Evolutionary conservation across 2,797 vertebrate genomes (phyloP).

Genomic region (Delichon dasypus): DNA sequence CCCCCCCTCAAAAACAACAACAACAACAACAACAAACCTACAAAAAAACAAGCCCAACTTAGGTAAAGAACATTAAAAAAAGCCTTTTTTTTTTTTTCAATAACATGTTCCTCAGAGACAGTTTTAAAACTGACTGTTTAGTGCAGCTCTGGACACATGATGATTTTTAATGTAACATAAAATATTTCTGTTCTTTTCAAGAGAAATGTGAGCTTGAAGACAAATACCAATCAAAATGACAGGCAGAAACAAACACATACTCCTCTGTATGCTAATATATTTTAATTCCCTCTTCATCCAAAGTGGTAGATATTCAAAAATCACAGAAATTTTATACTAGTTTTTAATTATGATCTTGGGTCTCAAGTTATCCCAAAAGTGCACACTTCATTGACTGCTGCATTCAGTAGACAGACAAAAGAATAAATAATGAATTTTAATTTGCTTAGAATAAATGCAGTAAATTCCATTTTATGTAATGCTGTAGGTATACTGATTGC

Average conservation of each 20-base stretch:
- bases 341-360: not conserved
- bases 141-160: not conserved
- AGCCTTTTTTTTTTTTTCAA: not conserved
- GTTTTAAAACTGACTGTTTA: not conserved
- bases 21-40: too few species aligned
- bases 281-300: not conserved
- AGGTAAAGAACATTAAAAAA: not conserved
- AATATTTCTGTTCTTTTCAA: not conserved
- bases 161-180: not conserved
- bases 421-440: not conserved
- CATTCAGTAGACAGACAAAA: not conserved
- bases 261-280: conserved; percentile 23
- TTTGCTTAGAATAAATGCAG: not conserved
- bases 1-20: too few species aligned
- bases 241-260: conserved; percentile 22
- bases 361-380: not conserved
- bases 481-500: not conserved
- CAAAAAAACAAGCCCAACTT: not conserved
- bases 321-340: not conserved
- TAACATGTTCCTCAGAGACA: not conserved
- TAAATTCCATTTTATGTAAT: not conserved
- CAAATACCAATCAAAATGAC: conserved; percentile 36
- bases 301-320: not conserved
- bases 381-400: not conserved
- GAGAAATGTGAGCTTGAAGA: conserved; percentile 15